These are phyloP conservation scores for Podarcis raffonei DNA, from an alignment of 2,113 vertebrate species.

Conservation along the genomic window DNA sequence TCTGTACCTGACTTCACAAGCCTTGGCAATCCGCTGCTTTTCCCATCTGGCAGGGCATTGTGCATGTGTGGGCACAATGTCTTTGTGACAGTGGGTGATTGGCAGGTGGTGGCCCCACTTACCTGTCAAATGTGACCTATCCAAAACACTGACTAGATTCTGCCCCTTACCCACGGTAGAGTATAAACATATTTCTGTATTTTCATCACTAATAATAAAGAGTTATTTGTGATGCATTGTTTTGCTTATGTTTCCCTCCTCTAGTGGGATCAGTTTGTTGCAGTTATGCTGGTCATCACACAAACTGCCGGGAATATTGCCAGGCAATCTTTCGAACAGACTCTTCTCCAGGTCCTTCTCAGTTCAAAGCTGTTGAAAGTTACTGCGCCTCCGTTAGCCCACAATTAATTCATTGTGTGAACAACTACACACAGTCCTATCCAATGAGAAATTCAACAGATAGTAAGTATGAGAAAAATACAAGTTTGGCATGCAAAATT, in stretches of 20 bases:
- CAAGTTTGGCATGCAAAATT: not conserved
- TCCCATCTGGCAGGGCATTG: no score
- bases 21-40: no score
- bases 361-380: conserved; percentile 93
- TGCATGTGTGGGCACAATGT: no score
- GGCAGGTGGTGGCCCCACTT: no score
- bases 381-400: conserved; percentile 93
- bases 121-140: no score
- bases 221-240: conserved; percentile 24
- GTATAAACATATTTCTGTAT: not conserved
- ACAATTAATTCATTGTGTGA: conserved; percentile 91
- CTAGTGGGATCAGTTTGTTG: conserved; percentile 96
- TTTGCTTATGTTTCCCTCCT: conserved; percentile 31
- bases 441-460: conserved; percentile 96
- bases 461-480: conserved; percentile 80
- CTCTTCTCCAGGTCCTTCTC: conserved; percentile 93
- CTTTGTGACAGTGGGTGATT: no score
- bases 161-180: not conserved
- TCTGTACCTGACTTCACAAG: no score
- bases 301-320: conserved; percentile 95
- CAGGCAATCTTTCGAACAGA: conserved; percentile 99
- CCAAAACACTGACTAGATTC: no score
- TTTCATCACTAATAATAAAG: fast-evolving
- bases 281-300: conserved; percentile 94
- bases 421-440: conserved; percentile 96